Conservation (phyloP, 2,113 vertebrate species). For the Montifringilla adamsi region DNA sequence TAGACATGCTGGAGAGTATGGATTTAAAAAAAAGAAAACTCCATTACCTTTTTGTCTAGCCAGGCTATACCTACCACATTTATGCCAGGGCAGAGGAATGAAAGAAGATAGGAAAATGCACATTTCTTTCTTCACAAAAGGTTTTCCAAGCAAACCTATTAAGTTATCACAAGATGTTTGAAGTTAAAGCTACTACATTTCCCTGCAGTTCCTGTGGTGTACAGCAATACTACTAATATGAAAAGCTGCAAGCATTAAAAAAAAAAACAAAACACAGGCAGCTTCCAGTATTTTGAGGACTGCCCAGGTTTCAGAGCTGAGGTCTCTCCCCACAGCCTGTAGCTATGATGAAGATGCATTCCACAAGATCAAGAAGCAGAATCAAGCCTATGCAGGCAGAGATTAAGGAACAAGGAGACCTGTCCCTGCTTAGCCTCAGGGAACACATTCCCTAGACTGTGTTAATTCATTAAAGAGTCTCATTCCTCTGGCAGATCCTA, state of each 20-base stretch:
- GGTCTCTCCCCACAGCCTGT: not conserved
- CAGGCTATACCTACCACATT: not conserved
- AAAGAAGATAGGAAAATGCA: not conserved
- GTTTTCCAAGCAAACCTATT: not conserved
- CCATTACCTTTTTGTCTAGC: not conserved
- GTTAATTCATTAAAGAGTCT: constrained; percentile 4
- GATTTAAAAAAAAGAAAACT: not conserved
- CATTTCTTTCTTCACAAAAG: not conserved
- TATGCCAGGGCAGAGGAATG: not conserved
- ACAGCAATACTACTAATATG: not conserved
- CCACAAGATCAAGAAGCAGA: constrained; percentile 13
- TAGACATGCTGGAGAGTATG: not conserved
- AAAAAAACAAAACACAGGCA: not conserved
- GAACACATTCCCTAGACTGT: not conserved
- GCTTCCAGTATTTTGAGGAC: not conserved
- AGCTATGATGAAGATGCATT: constrained; percentile 23
- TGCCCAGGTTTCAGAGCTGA: not conserved
- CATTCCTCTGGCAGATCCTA: not conserved
- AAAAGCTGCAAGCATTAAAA: not conserved
- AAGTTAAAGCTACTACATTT: not conserved
- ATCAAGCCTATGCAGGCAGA: constrained; percentile 40
- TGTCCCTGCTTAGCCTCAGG: not conserved
- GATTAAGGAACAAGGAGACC: not conserved
- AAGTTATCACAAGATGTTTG: not conserved
- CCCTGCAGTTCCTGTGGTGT: not conserved